These are phyloP conservation scores for Antheraea mylitta DNA, from an alignment of 1,140 invertebrate species.

Conservation along the genomic window DNA sequence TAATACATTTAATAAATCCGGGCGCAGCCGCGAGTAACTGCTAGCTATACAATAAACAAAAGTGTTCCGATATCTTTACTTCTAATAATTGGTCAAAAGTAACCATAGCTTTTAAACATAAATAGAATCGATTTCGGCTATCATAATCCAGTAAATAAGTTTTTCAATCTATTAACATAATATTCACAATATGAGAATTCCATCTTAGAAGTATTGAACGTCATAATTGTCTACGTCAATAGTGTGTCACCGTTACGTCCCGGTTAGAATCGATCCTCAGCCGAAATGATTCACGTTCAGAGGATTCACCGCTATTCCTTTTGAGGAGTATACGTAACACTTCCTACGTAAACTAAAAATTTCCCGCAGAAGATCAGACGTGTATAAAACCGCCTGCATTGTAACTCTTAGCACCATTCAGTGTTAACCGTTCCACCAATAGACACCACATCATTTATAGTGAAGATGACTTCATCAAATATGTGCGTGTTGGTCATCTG, in stretches of 20 bases:
- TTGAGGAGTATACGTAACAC: neutral
- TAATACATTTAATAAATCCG: too few relatives aligned
- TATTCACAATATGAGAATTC: neutral
- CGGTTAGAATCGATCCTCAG: neutral
- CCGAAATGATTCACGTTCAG: neutral
- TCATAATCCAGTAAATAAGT: too few relatives aligned
- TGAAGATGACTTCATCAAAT: constrained; percentile 26
- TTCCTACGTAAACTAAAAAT: neutral
- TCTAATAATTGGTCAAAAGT: too few relatives aligned
- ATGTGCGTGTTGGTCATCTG: constrained; percentile 20
- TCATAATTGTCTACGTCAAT: neutral
- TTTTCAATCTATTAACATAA: neutral
- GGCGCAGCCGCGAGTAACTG: too few relatives aligned
- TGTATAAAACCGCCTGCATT: constrained; percentile 11
- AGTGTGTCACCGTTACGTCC: constrained; percentile 3
- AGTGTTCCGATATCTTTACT: too few relatives aligned
- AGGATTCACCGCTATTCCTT: neutral
- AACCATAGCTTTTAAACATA: too few relatives aligned
- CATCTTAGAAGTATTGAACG: neutral
- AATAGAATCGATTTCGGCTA: too few relatives aligned
- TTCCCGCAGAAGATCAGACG: neutral
- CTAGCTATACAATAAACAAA: too few relatives aligned
- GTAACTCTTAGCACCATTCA: neutral
- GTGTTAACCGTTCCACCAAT: neutral
- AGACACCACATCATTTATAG: constrained; percentile 22